Base-by-base conservation (phyloP, 2,888 invertebrate species). In the Ormyrus labotus region DNA sequence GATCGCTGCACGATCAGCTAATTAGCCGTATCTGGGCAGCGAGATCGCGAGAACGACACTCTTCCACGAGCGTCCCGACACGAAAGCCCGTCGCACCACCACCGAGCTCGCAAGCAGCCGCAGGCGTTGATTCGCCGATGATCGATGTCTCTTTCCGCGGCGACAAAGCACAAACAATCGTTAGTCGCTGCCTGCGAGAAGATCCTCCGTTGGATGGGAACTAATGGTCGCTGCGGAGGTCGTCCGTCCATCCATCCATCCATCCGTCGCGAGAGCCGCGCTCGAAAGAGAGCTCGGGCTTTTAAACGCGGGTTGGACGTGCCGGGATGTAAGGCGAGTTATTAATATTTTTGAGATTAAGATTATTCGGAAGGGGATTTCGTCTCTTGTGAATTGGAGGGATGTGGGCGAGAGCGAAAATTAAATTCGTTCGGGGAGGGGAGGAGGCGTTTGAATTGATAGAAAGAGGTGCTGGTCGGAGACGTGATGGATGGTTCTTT, bases 171-270 rank as follows among this genome's bases (percentile, higher is more conserved):
- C 83, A 83, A 84, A 84, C 83, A 83, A 84, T 85, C 83, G 83
- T 82, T 83, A 82, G 84, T 70, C 82, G 19, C 19, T 0, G 19
- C 19, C 78, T 71, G 60, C 13, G 53, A 70, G 70, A 34, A 34
- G 68, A 51, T 63, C 47, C 71, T 48, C 13, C 82, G 83, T 84
- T 83, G 83, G 86, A 85, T 82, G 83, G 85, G 74, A 85, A 87
- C 85, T 86, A 86, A 86, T 86, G 85, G 85, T 80, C 78, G 83
- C 84, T 82, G 83, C 83, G 84, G 85, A 85, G 85, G 85, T 86
- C 84, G 83, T 82, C 85, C 85, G 86, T 87, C 85, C 85, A 86
- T 87, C 86, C 86, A 86, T 87, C 86, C 86, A 1, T 19, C 34
- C 34, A 2, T 2, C 34, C 34, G 34, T 34, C 2, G 34, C 2